Conservation (phyloP, 2,888 invertebrate species). For the Dioctria rufipes region DNA sequence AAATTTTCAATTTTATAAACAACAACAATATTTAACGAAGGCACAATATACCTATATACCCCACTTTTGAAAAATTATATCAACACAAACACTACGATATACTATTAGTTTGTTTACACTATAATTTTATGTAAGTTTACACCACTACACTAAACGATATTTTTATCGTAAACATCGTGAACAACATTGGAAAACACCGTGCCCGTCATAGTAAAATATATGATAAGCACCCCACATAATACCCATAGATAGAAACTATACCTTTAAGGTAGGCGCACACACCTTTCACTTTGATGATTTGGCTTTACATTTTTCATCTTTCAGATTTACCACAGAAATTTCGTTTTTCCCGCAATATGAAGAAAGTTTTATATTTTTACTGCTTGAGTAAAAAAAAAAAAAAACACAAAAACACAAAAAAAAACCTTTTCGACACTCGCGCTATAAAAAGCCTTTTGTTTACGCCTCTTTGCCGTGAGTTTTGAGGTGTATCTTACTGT, state of each 20-base stretch:
- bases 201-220: background rate
- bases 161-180: background rate
- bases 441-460: background rate
- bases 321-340: background rate
- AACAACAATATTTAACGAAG: background rate
- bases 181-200: background rate
- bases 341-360: background rate
- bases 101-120: background rate
- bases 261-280: conserved; percentile 1
- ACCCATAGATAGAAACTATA: conserved; percentile 3
- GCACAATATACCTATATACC: background rate
- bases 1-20: background rate
- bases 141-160: background rate
- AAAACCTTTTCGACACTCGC: too few relatives aligned
- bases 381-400: background rate
- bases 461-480: background rate
- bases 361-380: background rate
- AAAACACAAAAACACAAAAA: background rate
- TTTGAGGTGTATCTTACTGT: too few relatives aligned
- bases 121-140: background rate
- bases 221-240: conserved; percentile 15
- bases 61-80: background rate
- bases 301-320: background rate
- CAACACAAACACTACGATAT: background rate
- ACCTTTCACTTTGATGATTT: conserved; percentile 38